Evolutionary conservation across 2,797 vertebrate genomes (phyloP), one percentile per base, ranked within the genome.

Genomic region (Pyrocephalus nanus): DNA sequence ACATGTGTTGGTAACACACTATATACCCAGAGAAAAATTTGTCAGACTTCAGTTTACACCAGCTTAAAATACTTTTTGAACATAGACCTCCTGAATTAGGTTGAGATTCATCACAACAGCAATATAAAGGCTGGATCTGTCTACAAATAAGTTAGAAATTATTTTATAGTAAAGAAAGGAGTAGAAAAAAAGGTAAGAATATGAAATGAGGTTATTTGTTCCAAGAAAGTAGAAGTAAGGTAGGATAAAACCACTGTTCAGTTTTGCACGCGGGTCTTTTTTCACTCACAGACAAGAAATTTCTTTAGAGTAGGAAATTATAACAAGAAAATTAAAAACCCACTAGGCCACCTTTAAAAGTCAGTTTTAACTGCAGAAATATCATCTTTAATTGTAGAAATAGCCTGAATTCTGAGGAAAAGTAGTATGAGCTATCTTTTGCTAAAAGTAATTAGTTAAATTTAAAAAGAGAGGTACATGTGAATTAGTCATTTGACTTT

Each of bases 381-480:
- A 78, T 38, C 2, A 81, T 72, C 32, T 78, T 93, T 94, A 91
- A 88, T 82, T 92, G 73, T 64, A 86, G 51, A 94, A 94, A 80
- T 62, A 92, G 42, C 53, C 21, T 93, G 80, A 92, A 95, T 36
- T 91, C 48, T 86, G 51, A 94, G 58, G 67, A 88, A 2, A 2
- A 69, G 72, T 76, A 83, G 61, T 85, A 78, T 43, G 53, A 87
- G 91, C 58, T 80, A 88, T 78, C 71, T 88, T 91, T 92, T 90
- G 38, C 69, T 72, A 53, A 69, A 83, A 78, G 26, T 86, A 95
- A 88, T 94, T 86, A 86, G 57, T 75, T 72, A 85, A 72, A 95
- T 79, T 88, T 3, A 88, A 40, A 86, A 96, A 86, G 62, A 70
- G 72, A 90, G 26, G 60, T 81, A 27, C 54, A 45, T 32, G 8